Evolutionary conservation across 2,113 vertebrate genomes (phyloP).

Genomic region (Corynorhinus townsendii): DNA sequence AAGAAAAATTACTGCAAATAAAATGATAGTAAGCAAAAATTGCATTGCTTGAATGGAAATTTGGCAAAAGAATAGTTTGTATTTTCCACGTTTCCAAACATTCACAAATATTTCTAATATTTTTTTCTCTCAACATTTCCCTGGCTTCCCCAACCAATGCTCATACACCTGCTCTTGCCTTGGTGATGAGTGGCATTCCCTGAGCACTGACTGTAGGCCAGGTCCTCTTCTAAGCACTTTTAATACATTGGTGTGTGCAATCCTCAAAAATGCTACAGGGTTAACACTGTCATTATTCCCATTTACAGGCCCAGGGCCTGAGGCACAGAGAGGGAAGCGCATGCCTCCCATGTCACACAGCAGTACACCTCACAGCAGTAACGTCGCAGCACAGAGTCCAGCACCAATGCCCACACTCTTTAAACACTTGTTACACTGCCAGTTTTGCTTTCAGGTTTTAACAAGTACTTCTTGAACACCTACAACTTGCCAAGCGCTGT

Average conservation of each 20-base stretch:
- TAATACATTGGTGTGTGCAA: accelerated
- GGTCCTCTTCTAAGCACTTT: neutral
- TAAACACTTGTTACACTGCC: accelerated
- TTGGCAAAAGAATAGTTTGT: neutral
- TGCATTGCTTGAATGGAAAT: slow-evolving; percentile 26
- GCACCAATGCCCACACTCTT: neutral
- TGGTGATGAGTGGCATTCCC: neutral
- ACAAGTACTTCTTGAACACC: neutral
- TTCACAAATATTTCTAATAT: neutral
- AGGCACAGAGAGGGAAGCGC: neutral
- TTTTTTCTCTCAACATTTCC: neutral
- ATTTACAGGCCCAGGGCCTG: neutral
- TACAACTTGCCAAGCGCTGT: too few relatives aligned
- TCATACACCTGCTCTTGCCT: neutral
- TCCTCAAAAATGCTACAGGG: neutral
- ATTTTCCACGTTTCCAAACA: neutral
- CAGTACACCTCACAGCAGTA: too few relatives aligned
- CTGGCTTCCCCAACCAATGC: neutral
- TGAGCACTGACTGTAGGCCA: neutral
- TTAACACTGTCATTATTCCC: neutral
- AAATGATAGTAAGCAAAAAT: neutral
- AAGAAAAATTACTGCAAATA: neutral
- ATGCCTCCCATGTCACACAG: neutral
- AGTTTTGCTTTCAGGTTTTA: neutral
- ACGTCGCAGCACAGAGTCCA: too few relatives aligned